Evolutionary conservation across 2,113 vertebrate species (phyloP), one percentile per base, ranked within the genome.

Genomic region (Tiliqua scincoides): DNA sequence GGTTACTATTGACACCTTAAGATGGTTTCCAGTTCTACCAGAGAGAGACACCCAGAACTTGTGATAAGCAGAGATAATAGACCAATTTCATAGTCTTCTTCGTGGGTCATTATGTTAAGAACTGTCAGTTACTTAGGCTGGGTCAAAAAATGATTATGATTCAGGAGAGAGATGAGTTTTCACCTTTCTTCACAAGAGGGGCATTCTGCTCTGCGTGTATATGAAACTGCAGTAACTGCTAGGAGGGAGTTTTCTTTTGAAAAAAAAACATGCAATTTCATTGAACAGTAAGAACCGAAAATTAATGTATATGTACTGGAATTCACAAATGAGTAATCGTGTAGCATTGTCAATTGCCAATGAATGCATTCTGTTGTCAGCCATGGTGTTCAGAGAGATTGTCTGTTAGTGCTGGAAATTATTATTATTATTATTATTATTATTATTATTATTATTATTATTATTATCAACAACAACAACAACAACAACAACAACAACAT

Each of bases 301-400:
- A 92, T 91, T 71, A 70, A 65, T 84, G 84, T 87, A 59, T 80
- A 0, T 70, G 52, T 43, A 61, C 21, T 35, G 2, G 37, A 80
- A 43, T 52, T 76, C 3, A 0, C 5, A 21, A 43, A 82, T 37
- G 77, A 70, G 82, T 85, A 59, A 57, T 72, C n/a, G 10, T 57
- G 91, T 71, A 54, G 30, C 59, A 85, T n/a, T n/a, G n/a, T 81
- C 61, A 80, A 35, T 32, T 79, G 25, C 27, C 43, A 65, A 1
- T 27, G 0, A 18, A 30, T 90, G 75, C 57, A n/a, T 71, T 88
- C 68, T 17, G 25, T 18, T 52, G 59, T 48, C 75, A n/a, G 10
- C n/a, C 43, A 35, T 21, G 11, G 1, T 71, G 14, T 3, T 80
- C 32, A 0, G 37, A 48, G 85, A 75, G 73, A 20, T 35, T 71